A percentile compares a stretch with the other conserved stretches of the same genome.
Evolutionary conservation across 2,797 vertebrate genomes (phyloP).

Genomic region (Manis pentadactyla): DNA sequence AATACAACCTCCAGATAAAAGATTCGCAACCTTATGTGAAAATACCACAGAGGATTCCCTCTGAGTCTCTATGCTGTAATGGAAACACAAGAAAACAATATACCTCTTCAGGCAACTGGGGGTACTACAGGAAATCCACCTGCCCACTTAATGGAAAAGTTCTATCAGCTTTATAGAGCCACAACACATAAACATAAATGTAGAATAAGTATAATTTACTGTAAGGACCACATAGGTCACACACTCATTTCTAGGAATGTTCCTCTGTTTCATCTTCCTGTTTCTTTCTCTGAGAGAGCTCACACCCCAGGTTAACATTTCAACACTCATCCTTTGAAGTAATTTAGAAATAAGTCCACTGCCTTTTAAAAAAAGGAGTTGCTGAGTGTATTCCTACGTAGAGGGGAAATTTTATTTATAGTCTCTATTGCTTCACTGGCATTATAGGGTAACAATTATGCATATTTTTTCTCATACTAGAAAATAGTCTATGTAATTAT

Average conservation of each 20-base stretch:
- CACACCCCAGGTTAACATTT: conserved; percentile 1
- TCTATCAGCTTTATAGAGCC: conserved; percentile 72
- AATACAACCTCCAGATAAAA: conserved; percentile 83
- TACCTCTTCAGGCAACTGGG: conserved; percentile 57
- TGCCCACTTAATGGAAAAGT: conserved; percentile 84
- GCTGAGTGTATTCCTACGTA: conserved; percentile 19
- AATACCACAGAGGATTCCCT: conserved; percentile 88
- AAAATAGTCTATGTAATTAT: background rate
- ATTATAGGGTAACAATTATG: background rate
- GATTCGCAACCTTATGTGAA: conserved; percentile 68
- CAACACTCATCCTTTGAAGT: conserved; percentile 57
- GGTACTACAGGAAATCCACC: conserved; percentile 78
- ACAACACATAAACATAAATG: conserved; percentile 71
- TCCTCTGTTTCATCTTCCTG: conserved; percentile 71
- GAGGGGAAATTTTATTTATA: conserved; percentile 2
- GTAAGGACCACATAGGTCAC: conserved; percentile 82
- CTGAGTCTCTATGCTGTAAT: conserved; percentile 74
- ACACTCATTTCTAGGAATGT: conserved; percentile 86
- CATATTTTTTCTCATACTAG: background rate
- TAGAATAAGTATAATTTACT: conserved; percentile 85
- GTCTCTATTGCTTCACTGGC: background rate
- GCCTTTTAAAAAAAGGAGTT: background rate
- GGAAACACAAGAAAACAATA: conserved; percentile 82
- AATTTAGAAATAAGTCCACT: conserved; percentile 66
- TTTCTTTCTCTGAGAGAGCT: conserved; percentile 76